These are phyloP conservation scores for Thamnophis elegans DNA, from an alignment of 2,797 vertebrate genomes.

Conservation along the genomic window DNA sequence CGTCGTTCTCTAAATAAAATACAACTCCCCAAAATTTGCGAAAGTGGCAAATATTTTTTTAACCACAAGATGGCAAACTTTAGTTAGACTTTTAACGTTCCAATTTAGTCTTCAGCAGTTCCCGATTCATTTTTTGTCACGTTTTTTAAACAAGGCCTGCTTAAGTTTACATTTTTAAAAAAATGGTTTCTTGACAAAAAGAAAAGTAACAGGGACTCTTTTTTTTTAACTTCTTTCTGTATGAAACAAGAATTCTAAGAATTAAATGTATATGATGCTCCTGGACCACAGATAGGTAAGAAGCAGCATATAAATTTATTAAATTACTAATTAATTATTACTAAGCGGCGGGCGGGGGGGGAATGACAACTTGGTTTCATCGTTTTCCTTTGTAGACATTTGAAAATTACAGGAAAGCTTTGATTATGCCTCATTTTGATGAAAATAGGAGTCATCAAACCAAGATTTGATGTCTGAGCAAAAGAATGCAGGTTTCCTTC, in stretches of 20 bases:
- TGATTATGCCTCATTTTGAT: neutral
- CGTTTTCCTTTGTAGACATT: neutral
- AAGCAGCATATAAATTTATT: too few species aligned
- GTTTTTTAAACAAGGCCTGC: neutral
- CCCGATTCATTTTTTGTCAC: neutral
- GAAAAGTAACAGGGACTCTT: neutral
- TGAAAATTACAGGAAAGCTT: neutral
- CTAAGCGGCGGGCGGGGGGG: too few species aligned
- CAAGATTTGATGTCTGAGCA: neutral
- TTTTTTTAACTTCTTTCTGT: neutral
- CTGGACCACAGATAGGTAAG: neutral
- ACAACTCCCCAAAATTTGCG: neutral
- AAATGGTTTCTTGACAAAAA: neutral
- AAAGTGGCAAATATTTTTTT: neutral
- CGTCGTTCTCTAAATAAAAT: neutral
- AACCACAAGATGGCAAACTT: constrained; percentile 76
- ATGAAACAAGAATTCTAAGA: neutral
- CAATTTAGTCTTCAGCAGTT: neutral
- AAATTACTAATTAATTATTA: too few species aligned
- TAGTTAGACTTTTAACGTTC: constrained; percentile 35
- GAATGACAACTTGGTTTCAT: neutral
- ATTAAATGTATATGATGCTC: neutral
- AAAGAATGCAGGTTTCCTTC: neutral
- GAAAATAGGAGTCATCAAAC: neutral
- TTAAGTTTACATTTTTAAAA: neutral